Evolutionary conservation across 2,888 invertebrate genomes (phyloP).

Genomic region (Hemistola chrysoprasaria): DNA sequence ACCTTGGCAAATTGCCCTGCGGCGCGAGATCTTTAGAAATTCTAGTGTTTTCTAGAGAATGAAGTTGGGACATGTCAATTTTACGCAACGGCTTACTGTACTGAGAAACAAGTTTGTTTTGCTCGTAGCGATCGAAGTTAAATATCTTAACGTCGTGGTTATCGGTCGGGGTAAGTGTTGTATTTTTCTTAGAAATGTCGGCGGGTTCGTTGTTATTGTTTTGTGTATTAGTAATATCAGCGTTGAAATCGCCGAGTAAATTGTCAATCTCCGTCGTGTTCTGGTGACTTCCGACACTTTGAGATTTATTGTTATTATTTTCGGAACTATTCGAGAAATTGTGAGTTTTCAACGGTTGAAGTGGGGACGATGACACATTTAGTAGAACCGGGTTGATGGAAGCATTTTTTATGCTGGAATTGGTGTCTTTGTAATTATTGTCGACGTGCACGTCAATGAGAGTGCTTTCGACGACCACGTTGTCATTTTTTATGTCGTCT

Average conservation of each 20-base stretch:
- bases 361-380: constrained; percentile 73
- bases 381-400: constrained; percentile 68
- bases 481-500: constrained; percentile 60
- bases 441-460: constrained; percentile 74
- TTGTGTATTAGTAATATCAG: constrained; percentile 46
- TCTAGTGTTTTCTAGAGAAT: constrained; percentile 71
- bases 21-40: constrained; percentile 75
- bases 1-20: constrained; percentile 42
- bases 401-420: constrained; percentile 46
- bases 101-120: constrained; percentile 61
- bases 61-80: constrained; percentile 73
- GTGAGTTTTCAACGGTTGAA: constrained; percentile 75
- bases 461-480: constrained; percentile 68
- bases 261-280: constrained; percentile 64
- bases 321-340: constrained; percentile 69
- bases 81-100: constrained; percentile 64
- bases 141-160: constrained; percentile 74
- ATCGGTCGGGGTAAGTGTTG: constrained; percentile 48
- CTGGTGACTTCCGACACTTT: constrained; percentile 59
- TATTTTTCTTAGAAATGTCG: constrained; percentile 40
- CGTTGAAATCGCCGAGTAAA: constrained; percentile 63
- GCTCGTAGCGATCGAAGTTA: constrained; percentile 79
- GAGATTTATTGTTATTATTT: constrained; percentile 66
- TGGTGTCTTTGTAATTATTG: constrained; percentile 64
- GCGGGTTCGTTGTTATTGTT: constrained; percentile 47